A percentile compares a stretch with the other conserved stretches of the same genome.
Conservation (phyloP, 2,797 vertebrate species). For the Syncerus caffer region DNA sequence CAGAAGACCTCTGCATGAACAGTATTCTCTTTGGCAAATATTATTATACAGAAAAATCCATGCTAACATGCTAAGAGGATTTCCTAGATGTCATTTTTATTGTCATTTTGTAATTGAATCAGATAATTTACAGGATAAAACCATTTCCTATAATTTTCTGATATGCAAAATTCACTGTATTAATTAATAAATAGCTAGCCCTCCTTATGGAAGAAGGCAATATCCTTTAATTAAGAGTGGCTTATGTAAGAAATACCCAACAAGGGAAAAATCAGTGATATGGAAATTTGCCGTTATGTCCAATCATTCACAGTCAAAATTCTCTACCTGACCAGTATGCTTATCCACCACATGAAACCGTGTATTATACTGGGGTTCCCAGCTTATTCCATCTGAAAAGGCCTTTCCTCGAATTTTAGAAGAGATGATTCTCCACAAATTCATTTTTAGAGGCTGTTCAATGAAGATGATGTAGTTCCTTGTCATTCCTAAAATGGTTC, state of each 20-base stretch:
- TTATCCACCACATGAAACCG: conserved; percentile 92
- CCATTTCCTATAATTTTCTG: background rate
- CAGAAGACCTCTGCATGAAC: background rate
- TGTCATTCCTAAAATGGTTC: conserved; percentile 89
- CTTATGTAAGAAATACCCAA: background rate
- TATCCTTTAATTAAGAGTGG: conserved; percentile 20
- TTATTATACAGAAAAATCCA: background rate
- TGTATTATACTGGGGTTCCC: conserved; percentile 91
- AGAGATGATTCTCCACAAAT: conserved; percentile 89
- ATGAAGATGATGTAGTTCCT: conserved; percentile 95
- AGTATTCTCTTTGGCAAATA: background rate
- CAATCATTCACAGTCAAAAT: conserved; percentile 28
- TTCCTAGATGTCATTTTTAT: conserved; percentile 9
- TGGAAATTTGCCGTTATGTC: background rate
- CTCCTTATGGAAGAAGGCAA: background rate
- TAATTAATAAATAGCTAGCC: conserved; percentile 25
- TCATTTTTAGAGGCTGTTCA: conserved; percentile 93
- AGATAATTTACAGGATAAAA: conserved; percentile 37
- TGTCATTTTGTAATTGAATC: background rate
- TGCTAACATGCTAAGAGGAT: background rate
- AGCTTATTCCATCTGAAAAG: conserved; percentile 87
- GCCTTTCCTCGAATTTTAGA: conserved; percentile 86
- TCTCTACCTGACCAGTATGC: conserved; percentile 88
- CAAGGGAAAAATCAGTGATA: conserved; percentile 19
- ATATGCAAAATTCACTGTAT: background rate